Evolutionary conservation across 2,797 vertebrate genomes (phyloP), one percentile per base, ranked within the genome.

Genomic region (Forpus xanthops): DNA sequence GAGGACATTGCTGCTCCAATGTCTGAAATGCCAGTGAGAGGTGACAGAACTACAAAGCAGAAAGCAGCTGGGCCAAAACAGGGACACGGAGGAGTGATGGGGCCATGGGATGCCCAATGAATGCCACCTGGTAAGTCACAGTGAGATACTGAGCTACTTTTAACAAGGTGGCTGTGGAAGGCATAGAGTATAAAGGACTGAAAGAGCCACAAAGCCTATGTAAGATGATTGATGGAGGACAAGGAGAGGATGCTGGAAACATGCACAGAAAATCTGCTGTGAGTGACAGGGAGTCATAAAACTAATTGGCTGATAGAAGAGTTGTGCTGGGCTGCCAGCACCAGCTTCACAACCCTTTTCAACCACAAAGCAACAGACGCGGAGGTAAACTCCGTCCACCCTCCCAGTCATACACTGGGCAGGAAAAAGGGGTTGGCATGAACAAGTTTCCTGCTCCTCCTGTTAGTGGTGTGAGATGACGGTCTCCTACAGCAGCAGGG

Each of bases 381-480:
- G 67, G 65, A 56, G 27, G 44, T 61, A 71, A 93, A 70, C 5
- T 12, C 13, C 15, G 8, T 33, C 25, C 31, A 12, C 15, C 4
- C 16, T 80, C 53, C 13, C 58, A 60, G 53, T 24, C 55, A 24
- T 20, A 47, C 2, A 8, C 0, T 1, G 49, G 25, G 50, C 15
- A 33, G 41, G 31, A 61, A 39, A 9, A 44, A 75, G 14, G 9
- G 13, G 12, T 49, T 30, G 33, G 27, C 45, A 45, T 0, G 1
- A 68, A 55, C 21, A 70, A 65, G 31, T 18, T 33, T 77, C 33
- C 61, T 9, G 27, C 42, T 75, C 23, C 14, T 86, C 15, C 50
- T 31, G 28, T 30, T 49, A 55, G 42, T 23, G 5, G 8, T 61
- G 20, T 1, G 11, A 50, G 74, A 31, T 0, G 4, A 25, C 3